Evolutionary conservation across 30 jellyfish, hydroid and myxozoan species (phyloP).

Genomic region (Hydra vulgaris): DNA sequence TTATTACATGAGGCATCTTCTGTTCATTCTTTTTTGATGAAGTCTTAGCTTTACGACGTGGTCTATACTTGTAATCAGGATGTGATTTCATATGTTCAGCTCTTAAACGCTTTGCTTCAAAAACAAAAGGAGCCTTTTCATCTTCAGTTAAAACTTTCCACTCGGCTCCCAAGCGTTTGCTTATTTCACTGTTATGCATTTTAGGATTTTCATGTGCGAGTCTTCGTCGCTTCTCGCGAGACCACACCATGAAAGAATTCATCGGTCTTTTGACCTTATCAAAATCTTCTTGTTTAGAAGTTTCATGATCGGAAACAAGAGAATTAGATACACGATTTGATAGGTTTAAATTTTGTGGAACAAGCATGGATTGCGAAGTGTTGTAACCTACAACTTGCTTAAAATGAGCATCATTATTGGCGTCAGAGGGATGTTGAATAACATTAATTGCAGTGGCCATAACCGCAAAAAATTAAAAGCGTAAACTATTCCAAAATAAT

Average conservation of each 20-base stretch:
- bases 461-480: background rate
- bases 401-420: conserved; percentile 18
- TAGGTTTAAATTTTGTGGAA: conserved; percentile 13
- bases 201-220: conserved; percentile 83
- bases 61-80: conserved; percentile 91
- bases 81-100: conserved; percentile 86
- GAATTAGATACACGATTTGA: conserved; percentile 9
- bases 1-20: conserved; percentile 52
- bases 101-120: conserved; percentile 90
- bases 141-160: conserved; percentile 84
- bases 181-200: conserved; percentile 94
- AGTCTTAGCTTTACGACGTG: conserved; percentile 63
- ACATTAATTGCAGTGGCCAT: conserved; percentile 32
- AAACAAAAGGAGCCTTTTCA: conserved; percentile 70
- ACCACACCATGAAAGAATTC: conserved; percentile 99
- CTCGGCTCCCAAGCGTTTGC: conserved; percentile 83
- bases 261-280: conserved; percentile 82
- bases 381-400: background rate
- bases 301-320: conserved; percentile 8
- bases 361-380: conserved; percentile 5
- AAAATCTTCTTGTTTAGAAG: conserved; percentile 12
- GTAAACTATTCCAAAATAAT: background rate
- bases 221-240: conserved; percentile 66
- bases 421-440: conserved; percentile 22
- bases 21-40: conserved; percentile 45